These are phyloP conservation scores for Dendropsophus ebraccatus DNA, from an alignment of 2,113 vertebrate genomes.

Conservation along the genomic window DNA sequence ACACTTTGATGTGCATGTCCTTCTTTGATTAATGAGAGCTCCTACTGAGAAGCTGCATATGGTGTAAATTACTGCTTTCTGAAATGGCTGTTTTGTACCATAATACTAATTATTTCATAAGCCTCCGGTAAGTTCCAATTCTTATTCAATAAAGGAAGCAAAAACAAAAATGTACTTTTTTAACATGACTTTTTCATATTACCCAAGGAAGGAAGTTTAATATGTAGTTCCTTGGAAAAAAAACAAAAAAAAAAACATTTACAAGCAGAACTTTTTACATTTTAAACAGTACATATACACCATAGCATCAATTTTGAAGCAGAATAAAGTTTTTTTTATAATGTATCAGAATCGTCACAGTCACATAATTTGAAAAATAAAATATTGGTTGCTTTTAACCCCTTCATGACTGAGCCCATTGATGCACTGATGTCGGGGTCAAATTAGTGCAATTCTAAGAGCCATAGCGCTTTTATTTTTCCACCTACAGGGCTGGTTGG, in stretches of 20 bases:
- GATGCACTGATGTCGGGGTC: too few relatives aligned
- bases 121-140: constrained; percentile 75
- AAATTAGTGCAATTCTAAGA: too few relatives aligned
- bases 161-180: constrained; percentile 11
- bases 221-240: not conserved
- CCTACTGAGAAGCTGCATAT: constrained; percentile 77
- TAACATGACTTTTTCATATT: constrained; percentile 19
- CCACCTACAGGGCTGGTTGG: too few relatives aligned
- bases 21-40: constrained; percentile 86
- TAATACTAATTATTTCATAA: constrained; percentile 88
- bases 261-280: not conserved
- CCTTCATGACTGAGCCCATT: too few relatives aligned
- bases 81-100: constrained; percentile 86
- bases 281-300: not conserved
- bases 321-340: too few relatives aligned
- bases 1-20: constrained; percentile 81
- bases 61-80: constrained; percentile 85
- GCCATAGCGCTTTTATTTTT: too few relatives aligned
- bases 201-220: constrained; percentile 6
- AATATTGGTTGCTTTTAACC: too few relatives aligned
- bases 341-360: too few relatives aligned
- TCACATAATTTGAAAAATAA: too few relatives aligned
- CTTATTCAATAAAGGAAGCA: constrained; percentile 63
- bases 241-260: not conserved
- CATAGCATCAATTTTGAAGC: too few relatives aligned